A percentile compares a stretch with the other conserved stretches of the same genome.
Evolutionary conservation across 37 sponge, comb jelly and placozoan species (phyloP).

Genomic region (Theonella swinhoei): DNA sequence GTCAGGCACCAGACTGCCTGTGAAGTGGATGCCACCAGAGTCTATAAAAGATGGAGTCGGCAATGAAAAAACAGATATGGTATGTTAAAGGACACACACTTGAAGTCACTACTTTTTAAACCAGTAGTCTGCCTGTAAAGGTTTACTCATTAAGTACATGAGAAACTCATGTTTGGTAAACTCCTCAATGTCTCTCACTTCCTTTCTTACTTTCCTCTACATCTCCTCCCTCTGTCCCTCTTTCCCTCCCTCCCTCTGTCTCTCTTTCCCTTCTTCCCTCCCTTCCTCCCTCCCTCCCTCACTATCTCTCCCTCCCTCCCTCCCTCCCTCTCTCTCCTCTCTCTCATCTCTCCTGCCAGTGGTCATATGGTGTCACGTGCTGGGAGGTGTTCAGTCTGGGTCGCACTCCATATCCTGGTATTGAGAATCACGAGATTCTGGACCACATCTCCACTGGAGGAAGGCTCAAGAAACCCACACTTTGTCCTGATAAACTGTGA

Average conservation of each 20-base stretch:
- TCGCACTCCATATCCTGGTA: conserved; percentile 16
- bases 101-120: too few relatives aligned
- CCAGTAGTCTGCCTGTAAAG: too few relatives aligned
- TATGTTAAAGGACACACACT: too few relatives aligned
- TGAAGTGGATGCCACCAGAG: background rate
- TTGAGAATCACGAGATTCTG: conserved; percentile 30
- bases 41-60: background rate
- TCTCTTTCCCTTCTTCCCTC: too few relatives aligned
- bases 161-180: too few relatives aligned
- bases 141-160: too few relatives aligned
- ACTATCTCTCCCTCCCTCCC: background rate
- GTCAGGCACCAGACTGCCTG: background rate
- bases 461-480: conserved; percentile 21
- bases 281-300: too few relatives aligned
- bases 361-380: conserved; percentile 48
- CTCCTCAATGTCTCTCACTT: too few relatives aligned
- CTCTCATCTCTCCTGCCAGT: background rate
- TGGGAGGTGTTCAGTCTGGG: conserved; percentile 50
- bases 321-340: background rate
- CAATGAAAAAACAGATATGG: background rate
- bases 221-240: too few relatives aligned
- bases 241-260: too few relatives aligned
- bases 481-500: conserved; percentile 1
- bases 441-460: conserved; percentile 8
- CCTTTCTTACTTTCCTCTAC: too few relatives aligned